phyloP scores from a whole-genome alignment of 2,888 invertebrate genomes.

The Caenorhabditis sulstoni region DNA sequence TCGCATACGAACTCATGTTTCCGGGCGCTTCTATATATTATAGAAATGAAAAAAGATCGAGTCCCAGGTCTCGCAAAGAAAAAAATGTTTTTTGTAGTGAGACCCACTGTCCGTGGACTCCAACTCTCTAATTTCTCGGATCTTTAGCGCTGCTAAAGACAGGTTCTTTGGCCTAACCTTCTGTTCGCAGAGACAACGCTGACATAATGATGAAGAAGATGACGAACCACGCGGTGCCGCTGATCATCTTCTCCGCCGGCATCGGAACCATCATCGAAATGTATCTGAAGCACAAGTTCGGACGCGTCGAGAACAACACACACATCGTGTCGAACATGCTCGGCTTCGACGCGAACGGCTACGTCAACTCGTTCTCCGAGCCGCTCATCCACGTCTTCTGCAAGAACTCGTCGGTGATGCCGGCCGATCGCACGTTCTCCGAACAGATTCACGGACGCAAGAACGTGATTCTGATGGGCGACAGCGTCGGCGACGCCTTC shows the following conservation, averaged over 20 bases:
- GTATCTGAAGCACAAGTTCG: slow-evolving; percentile 85
- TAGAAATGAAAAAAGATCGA: too few relatives aligned
- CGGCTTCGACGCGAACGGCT: slow-evolving; percentile 71
- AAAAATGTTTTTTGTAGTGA: too few relatives aligned
- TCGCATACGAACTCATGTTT: too few relatives aligned
- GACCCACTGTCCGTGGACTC: too few relatives aligned
- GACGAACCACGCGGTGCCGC: slow-evolving; percentile 84
- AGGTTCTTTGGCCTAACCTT: too few relatives aligned
- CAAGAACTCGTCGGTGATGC: slow-evolving; percentile 90
- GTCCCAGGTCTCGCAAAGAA: too few relatives aligned
- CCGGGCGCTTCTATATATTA: too few relatives aligned
- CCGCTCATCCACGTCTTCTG: slow-evolving; percentile 93
- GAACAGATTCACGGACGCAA: slow-evolving; percentile 81
- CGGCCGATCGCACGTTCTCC: slow-evolving; percentile 52
- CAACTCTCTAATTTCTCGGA: too few relatives aligned
- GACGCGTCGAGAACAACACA: slow-evolving; percentile 63
- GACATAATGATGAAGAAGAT: slow-evolving; percentile 63
- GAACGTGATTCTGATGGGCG: slow-evolving; percentile 93
- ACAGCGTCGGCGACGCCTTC: slow-evolving; percentile 91
- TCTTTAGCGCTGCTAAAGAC: too few relatives aligned
- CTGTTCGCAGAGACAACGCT: slow-evolving; percentile 68
- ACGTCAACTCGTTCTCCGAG: slow-evolving; percentile 85
- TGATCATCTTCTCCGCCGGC: slow-evolving; percentile 92
- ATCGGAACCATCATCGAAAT: slow-evolving; percentile 86
- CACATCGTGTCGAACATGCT: slow-evolving; percentile 80